These are phyloP conservation scores for Zoanthus sansibaricus DNA, from an alignment of 92 coral and sea anemone genomes.

Conservation along the genomic window DNA sequence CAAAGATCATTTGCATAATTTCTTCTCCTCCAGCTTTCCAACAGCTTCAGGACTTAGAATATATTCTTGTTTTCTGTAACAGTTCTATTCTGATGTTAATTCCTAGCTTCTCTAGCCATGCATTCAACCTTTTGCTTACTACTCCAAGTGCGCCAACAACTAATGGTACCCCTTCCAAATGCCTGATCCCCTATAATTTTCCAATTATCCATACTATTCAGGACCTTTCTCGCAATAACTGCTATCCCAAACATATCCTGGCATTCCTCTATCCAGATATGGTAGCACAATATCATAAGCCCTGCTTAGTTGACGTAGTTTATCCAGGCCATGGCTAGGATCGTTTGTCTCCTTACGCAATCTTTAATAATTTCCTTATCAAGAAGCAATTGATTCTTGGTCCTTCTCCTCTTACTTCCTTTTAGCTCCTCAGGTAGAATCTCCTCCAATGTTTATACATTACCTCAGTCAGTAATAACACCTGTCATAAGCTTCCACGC, in stretches of 20 bases:
- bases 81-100: no score
- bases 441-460: no score
- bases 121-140: no score
- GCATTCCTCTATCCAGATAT: constrained; percentile 9
- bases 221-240: no score
- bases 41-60: no score
- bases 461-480: neutral
- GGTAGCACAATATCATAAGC: no score
- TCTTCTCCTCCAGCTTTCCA: no score
- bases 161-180: no score
- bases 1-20: no score
- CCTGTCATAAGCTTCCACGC: neutral
- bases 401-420: constrained; percentile 7
- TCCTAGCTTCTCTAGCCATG: no score
- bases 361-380: constrained; percentile 28
- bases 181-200: neutral
- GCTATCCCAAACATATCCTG: neutral
- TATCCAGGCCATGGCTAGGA: constrained; percentile 23
- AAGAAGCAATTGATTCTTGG: constrained; percentile 36
- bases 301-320: constrained; percentile 33
- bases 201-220: constrained; percentile 37
- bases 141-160: no score
- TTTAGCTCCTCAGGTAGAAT: neutral
- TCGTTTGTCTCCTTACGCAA: neutral
- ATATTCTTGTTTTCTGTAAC: no score